These are phyloP conservation scores for Clarias laeviceps DNA, from an alignment of 2,797 vertebrate genomes.

Conservation along the genomic window DNA sequence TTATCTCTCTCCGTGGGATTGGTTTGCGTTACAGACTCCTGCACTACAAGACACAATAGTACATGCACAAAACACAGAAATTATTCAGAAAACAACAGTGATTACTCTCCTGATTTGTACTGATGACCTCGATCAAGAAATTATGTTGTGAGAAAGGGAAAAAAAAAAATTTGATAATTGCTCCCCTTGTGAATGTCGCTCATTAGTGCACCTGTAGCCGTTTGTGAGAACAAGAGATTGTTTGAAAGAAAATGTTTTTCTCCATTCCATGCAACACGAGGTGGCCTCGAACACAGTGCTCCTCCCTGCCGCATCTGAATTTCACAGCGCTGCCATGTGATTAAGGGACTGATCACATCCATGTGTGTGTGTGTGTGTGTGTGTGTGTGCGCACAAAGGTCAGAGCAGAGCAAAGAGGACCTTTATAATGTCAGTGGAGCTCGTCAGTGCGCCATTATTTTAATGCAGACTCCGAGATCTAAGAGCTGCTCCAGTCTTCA, in stretches of 20 bases:
- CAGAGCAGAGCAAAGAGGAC: conserved; percentile 11
- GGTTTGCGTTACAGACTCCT: background rate
- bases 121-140: conserved; percentile 15
- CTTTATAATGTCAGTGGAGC: conserved; percentile 25
- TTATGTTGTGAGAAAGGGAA: background rate
- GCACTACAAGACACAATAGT: background rate
- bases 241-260: background rate
- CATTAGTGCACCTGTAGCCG: background rate
- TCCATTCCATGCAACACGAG: background rate
- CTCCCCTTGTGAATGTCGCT: background rate
- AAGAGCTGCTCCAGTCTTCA: conserved; percentile 35
- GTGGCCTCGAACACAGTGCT: background rate
- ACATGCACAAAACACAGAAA: background rate
- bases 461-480: conserved; percentile 28
- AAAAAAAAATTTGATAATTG: conserved; percentile 8
- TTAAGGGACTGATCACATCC: conserved; percentile 15
- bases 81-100: background rate
- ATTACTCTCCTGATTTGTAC: background rate
- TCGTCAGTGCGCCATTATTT: conserved; percentile 15
- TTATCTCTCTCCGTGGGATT: background rate
- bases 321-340: conserved; percentile 6
- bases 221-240: background rate
- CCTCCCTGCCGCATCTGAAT: background rate
- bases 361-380: background rate
- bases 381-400: conserved; percentile 7